Conservation (phyloP, 2,113 vertebrate species). For the Anser brachyrhynchus region DNA sequence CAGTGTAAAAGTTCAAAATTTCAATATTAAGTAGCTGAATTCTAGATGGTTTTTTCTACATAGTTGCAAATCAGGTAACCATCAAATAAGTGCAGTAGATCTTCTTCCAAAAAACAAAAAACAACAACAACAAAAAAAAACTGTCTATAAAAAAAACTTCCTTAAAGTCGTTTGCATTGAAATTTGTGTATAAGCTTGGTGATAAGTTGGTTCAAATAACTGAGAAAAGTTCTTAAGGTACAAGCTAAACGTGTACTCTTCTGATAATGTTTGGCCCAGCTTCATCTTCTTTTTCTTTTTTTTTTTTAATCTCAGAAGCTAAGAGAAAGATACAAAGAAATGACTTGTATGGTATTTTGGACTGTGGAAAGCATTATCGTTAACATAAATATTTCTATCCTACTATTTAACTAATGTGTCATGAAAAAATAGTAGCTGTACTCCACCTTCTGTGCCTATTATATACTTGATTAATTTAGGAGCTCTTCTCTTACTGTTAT, state of each 20-base stretch:
- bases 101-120: neutral
- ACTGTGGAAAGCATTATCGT: fast-evolving
- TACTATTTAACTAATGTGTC: neutral
- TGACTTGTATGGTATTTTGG: neutral
- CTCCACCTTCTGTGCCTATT: neutral
- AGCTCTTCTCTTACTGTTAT: neutral
- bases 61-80: neutral
- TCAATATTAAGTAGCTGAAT: neutral
- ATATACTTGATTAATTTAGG: neutral
- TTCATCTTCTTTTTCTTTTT: too few species aligned
- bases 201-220: neutral
- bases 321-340: neutral
- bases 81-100: neutral
- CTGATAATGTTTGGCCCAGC: neutral
- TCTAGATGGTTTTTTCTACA: neutral
- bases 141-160: neutral
- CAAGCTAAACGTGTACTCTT: neutral
- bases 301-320: too few species aligned
- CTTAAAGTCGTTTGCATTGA: neutral
- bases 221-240: neutral
- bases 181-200: neutral
- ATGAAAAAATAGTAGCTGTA: neutral
- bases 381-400: neutral
- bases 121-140: too few species aligned
- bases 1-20: neutral